These are phyloP conservation scores for Aphelocoma californica DNA, from an alignment of 2,797 vertebrate genomes.

Conservation along the genomic window DNA sequence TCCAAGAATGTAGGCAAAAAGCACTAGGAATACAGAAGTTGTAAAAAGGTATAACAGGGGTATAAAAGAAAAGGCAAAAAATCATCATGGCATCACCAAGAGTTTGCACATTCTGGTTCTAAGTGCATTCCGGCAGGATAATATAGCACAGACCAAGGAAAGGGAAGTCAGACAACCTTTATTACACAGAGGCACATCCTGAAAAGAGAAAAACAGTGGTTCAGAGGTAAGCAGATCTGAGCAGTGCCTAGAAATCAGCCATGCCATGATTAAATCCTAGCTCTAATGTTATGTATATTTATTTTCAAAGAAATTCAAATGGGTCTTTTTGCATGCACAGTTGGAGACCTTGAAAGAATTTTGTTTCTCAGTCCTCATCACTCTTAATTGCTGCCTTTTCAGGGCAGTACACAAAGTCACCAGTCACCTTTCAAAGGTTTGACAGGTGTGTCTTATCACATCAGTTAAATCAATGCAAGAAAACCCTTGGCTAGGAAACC, in stretches of 20 bases:
- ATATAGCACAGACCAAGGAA: not conserved
- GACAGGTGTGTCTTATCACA: conserved; percentile 23
- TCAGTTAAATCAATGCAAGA: conserved; percentile 1
- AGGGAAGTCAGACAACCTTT: not conserved
- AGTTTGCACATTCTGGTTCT: not conserved
- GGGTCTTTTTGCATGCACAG: not conserved
- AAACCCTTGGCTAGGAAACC: not conserved
- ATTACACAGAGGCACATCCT: not conserved
- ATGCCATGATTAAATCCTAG: not conserved
- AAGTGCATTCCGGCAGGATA: not conserved
- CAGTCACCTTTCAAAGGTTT: not conserved
- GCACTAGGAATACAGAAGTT: no score
- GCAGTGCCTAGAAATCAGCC: not conserved
- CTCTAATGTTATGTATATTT: not conserved
- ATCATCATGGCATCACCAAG: not conserved
- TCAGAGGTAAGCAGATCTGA: not conserved
- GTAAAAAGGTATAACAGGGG: no score
- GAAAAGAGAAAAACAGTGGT: not conserved
- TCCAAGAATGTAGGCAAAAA: no score
- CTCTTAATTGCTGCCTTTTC: not conserved
- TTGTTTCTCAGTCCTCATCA: not conserved
- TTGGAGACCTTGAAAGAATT: not conserved
- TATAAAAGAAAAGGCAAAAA: no score
- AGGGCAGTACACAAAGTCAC: not conserved
- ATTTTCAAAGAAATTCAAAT: conserved; percentile 3